Evolutionary conservation across 1,140 invertebrate species (phyloP).

Genomic region (Bathynomus jamesi): DNA sequence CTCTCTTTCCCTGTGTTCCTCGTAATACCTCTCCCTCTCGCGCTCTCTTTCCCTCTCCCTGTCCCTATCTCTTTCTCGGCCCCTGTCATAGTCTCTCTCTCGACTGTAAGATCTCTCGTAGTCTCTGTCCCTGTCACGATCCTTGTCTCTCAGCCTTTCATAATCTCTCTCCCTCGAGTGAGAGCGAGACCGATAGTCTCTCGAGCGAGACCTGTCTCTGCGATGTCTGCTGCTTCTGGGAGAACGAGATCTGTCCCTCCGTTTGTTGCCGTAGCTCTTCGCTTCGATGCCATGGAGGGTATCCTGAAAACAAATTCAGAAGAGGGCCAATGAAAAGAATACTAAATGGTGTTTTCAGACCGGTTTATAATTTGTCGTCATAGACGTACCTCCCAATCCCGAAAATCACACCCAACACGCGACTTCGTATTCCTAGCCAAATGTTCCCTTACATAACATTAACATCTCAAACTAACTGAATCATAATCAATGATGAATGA

Average conservation of each 20-base stretch:
- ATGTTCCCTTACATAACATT: too few species aligned
- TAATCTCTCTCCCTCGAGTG: slow-evolving; percentile 64
- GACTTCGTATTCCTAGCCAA: too few species aligned
- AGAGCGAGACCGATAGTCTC: slow-evolving; percentile 51
- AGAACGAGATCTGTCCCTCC: slow-evolving; percentile 47
- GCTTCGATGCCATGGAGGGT: slow-evolving; percentile 94
- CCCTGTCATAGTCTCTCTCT: slow-evolving; percentile 45
- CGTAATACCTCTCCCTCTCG: neutral
- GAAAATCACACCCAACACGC: too few species aligned
- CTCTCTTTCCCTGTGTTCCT: slow-evolving; percentile 42
- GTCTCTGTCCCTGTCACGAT: slow-evolving; percentile 57
- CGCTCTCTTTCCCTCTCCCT: slow-evolving; percentile 16
- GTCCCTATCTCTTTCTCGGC: slow-evolving; percentile 40
- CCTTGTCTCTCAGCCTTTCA: slow-evolving; percentile 57
- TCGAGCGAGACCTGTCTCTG: slow-evolving; percentile 44
- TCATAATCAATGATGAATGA: too few species aligned
- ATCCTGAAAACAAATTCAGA: too few species aligned
- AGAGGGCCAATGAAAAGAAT: too few species aligned
- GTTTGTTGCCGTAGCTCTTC: slow-evolving; percentile 77
- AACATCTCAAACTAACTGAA: too few species aligned
- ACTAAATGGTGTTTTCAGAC: too few species aligned
- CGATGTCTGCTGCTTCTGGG: slow-evolving; percentile 41
- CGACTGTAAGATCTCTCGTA: slow-evolving; percentile 47
- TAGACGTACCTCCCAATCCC: too few species aligned
- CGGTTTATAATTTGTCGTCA: too few species aligned